Base-by-base conservation (phyloP, 2,113 vertebrate species). In the Peromyscus polionotus region DNA sequence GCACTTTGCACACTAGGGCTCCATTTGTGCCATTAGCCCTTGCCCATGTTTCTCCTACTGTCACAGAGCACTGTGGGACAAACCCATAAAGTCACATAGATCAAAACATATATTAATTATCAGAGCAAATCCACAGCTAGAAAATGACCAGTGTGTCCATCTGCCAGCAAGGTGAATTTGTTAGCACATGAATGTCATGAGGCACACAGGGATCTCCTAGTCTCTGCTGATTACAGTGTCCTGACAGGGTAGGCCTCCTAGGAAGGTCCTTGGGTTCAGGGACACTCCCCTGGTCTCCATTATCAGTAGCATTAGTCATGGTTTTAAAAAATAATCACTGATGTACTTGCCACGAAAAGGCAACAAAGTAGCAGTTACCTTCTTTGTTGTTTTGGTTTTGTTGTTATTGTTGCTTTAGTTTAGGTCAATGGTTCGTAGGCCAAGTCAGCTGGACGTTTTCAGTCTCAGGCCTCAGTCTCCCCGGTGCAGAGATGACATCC, bases 201-300 rank as follows among this genome's bases (percentile, higher is more conserved):
- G 57, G 57, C 5, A 20, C 5, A 13, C 28, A 20, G 83, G n/a
- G 85, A 24, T 0, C 16, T 6, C 24, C 2, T 6, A 6, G 0
- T 3, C n/a, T 73, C 73, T 4, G 45, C 26, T 39, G 17, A 33
- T 28, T 20, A 1, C 13, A 22, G 1, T 2, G 13, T 16, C 13
- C 9, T 26, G 17, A 0, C 0, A 3, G 10, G 45, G 65, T 42
- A 8, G 28, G 79, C 33, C 16, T 20, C 10, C 0, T 0, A n/a
- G 76, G 45, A 61, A 54, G 42, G 20, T 7, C 80, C 51, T 26
- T 7, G 2, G 4, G 2, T 42, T 57, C 68, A 17, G 9, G 59
- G 24, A 13, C 14, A 0, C 42, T 0, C 8, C 1, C 0, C 11
- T 36, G 11, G 19, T 36, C 57, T 45, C 73, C 3, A 5, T 6